These are phyloP conservation scores for Plagodis pulveraria DNA, from an alignment of 2,888 invertebrate genomes.

Conservation along the genomic window DNA sequence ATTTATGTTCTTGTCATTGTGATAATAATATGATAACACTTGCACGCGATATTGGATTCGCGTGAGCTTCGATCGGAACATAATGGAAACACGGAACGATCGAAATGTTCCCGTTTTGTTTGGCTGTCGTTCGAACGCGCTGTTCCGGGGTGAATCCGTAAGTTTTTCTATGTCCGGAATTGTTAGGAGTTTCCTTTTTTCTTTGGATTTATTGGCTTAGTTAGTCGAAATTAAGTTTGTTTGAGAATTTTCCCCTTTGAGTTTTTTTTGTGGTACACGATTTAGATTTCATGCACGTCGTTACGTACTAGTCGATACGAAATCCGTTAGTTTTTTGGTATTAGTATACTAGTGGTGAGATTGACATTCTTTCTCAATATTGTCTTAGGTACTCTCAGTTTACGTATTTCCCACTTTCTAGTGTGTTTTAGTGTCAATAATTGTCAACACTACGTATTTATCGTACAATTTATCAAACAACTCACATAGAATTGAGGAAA, in stretches of 20 bases:
- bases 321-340: too few species aligned
- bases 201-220: neutral
- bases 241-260: neutral
- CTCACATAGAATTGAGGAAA: conserved; percentile 1
- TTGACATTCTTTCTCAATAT: too few species aligned
- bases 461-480: neutral
- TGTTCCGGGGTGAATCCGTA: neutral
- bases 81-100: conserved; percentile 19
- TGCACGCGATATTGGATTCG: neutral
- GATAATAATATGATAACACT: too few species aligned
- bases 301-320: too few species aligned
- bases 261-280: too few species aligned
- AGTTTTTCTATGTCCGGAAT: neutral
- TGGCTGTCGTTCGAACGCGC: neutral
- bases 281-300: too few species aligned
- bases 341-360: too few species aligned
- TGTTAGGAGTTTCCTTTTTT: neutral
- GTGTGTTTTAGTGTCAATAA: too few species aligned
- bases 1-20: too few species aligned
- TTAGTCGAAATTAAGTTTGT: neutral
- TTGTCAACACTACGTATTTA: too few species aligned
- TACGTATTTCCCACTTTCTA: too few species aligned
- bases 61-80: conserved; percentile 7
- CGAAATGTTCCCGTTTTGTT: neutral
- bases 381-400: too few species aligned